A percentile compares a stretch with the other conserved stretches of the same genome.
Conservation (phyloP, 2,888 invertebrate genomes). For the Ichneumoninae sp. region DNA sequence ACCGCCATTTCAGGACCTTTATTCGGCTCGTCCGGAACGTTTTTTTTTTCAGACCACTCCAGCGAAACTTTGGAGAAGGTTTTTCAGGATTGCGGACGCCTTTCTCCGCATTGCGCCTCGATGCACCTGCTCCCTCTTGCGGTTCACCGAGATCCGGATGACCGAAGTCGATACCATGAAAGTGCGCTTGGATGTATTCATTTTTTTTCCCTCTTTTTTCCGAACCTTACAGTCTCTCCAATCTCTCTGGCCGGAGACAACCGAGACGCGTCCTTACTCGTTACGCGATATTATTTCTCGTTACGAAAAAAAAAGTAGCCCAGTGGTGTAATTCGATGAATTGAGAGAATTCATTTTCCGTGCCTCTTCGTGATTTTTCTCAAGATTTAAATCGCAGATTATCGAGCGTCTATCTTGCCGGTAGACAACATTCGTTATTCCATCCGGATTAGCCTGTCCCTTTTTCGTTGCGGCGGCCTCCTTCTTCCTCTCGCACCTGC, state of each 20-base stretch:
- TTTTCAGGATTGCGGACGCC: constrained; percentile 44
- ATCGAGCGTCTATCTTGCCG: not conserved
- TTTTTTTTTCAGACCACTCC: constrained; percentile 1
- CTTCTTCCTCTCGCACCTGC: constrained; percentile 63
- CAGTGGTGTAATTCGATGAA: not conserved
- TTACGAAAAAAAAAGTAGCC: not conserved
- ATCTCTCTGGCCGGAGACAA: constrained; percentile 21
- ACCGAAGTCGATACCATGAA: constrained; percentile 59
- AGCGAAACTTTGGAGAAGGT: constrained; percentile 20
- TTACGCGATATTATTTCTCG: constrained; percentile 24
- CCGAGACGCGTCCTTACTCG: constrained; percentile 25
- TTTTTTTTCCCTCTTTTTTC: constrained; percentile 24
- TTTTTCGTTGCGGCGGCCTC: constrained; percentile 55
- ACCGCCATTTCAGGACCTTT: not conserved
- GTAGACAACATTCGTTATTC: constrained; percentile 18
- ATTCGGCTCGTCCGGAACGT: not conserved
- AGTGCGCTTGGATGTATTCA: constrained; percentile 55
- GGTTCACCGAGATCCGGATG: constrained; percentile 65
- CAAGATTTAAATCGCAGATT: not conserved
- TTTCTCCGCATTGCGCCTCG: constrained; percentile 59
- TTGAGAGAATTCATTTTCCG: not conserved
- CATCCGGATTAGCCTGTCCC: constrained; percentile 61
- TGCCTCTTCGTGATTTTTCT: not conserved
- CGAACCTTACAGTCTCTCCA: constrained; percentile 34
- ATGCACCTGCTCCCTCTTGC: constrained; percentile 61